Evolutionary conservation across 2,888 invertebrate species (phyloP).

Genomic region (Parapristionchus giblindavisi): DNA sequence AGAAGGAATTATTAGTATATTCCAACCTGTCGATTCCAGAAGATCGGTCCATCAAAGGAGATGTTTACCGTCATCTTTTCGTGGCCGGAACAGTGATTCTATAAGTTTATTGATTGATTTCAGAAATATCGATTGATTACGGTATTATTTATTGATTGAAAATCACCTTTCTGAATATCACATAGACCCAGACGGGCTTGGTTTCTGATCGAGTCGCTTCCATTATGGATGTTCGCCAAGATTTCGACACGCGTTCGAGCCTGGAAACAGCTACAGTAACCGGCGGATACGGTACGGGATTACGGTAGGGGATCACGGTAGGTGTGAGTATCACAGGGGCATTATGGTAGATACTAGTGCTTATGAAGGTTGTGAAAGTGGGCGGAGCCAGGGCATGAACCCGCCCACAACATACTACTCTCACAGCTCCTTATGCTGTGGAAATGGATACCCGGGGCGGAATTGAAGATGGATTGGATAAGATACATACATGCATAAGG

Average conservation of each 20-base stretch:
- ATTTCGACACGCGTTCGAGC: constrained; percentile 43
- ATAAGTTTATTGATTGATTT: neutral
- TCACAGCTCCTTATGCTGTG: too few species aligned
- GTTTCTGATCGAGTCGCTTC: constrained; percentile 55
- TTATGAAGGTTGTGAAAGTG: too few species aligned
- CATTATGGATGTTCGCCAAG: constrained; percentile 48
- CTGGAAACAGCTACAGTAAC: constrained; percentile 38
- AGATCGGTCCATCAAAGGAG: constrained; percentile 68
- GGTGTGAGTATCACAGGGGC: too few species aligned
- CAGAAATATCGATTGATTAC: neutral
- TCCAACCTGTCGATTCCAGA: constrained; percentile 69
- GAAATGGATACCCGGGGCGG: too few species aligned
- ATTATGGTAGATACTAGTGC: too few species aligned
- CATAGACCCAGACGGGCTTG: constrained; percentile 69
- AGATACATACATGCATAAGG: too few species aligned
- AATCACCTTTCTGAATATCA: constrained; percentile 68
- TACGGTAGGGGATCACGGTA: constrained; percentile 21
- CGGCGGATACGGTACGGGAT: neutral
- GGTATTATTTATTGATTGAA: neutral
- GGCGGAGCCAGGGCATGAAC: too few species aligned
- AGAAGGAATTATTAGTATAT: too few species aligned
- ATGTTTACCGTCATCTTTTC: constrained; percentile 68
- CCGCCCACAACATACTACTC: too few species aligned
- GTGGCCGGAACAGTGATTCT: constrained; percentile 64
- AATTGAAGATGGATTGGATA: too few species aligned